These are phyloP conservation scores for Zaprionus kolodkinae DNA, from an alignment of 1,140 invertebrate species.

Conservation along the genomic window DNA sequence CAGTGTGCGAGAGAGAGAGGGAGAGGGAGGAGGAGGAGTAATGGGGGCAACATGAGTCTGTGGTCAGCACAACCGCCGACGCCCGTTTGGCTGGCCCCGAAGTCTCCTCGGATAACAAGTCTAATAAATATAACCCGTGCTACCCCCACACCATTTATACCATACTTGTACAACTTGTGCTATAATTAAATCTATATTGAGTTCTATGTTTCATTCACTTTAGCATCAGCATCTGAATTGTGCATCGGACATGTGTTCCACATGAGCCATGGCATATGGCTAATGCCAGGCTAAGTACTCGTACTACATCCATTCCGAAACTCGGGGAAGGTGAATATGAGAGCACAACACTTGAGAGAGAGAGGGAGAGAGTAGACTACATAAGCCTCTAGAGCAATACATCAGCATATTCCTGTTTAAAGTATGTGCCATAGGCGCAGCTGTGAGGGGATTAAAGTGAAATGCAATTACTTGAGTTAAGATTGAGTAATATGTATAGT, in stretches of 20 bases:
- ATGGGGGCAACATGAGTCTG: slow-evolving; percentile 38
- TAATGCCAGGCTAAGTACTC: slow-evolving; percentile 38
- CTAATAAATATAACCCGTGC: slow-evolving; percentile 60
- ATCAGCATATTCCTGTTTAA: too few species aligned
- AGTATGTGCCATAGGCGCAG: too few species aligned
- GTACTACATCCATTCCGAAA: slow-evolving; percentile 1
- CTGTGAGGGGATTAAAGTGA: too few species aligned
- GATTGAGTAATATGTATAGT: too few species aligned
- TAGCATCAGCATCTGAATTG: not conserved
- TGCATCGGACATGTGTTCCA: slow-evolving; percentile 40
- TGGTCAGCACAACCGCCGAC: slow-evolving; percentile 42
- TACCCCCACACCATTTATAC: not conserved
- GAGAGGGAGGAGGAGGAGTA: slow-evolving; percentile 38
- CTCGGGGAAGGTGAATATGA: not conserved
- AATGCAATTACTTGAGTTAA: too few species aligned
- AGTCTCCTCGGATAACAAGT: slow-evolving; percentile 65
- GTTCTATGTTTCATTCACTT: not conserved
- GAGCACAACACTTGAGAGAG: not conserved
- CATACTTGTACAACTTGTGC: slow-evolving; percentile 21
- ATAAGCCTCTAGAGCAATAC: too few species aligned
- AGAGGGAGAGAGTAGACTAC: too few species aligned
- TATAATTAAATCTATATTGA: slow-evolving; percentile 76
- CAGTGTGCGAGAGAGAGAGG: slow-evolving; percentile 29
- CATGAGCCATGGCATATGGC: slow-evolving; percentile 71
- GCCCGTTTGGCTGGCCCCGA: slow-evolving; percentile 50